Conservation (phyloP, 2,797 vertebrate species). For the Antrozous pallidus region DNA sequence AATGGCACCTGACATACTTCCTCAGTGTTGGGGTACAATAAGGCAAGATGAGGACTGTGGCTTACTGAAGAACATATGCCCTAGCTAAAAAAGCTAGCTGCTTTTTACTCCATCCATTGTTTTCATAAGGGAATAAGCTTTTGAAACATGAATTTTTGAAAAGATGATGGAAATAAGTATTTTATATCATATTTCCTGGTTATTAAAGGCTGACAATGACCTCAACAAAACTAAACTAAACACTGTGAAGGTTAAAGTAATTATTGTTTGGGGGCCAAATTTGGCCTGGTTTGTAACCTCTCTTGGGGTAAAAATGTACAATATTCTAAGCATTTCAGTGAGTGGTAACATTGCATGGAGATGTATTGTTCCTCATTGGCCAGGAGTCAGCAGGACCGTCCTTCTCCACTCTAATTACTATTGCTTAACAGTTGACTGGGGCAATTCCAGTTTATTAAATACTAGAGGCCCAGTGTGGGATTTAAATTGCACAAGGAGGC, state of each 20-base stretch:
- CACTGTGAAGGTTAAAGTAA: not conserved
- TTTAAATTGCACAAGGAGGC: too few species aligned
- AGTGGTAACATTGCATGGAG: not conserved
- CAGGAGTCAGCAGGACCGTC: not conserved
- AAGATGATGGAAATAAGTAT: not conserved
- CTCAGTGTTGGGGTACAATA: not conserved
- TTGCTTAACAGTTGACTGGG: not conserved
- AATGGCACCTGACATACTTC: not conserved
- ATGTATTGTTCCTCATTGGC: not conserved
- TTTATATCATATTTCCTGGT: conserved; percentile 25
- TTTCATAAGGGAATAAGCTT: not conserved
- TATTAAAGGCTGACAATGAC: conserved; percentile 21
- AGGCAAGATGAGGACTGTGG: not conserved
- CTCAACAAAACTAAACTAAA: not conserved
- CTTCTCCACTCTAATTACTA: not conserved
- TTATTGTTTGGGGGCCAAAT: not conserved
- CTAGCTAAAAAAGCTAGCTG: not conserved
- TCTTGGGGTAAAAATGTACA: not conserved
- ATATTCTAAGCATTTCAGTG: not conserved
- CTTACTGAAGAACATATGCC: not conserved
- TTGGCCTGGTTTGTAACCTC: not conserved
- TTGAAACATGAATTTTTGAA: not conserved
- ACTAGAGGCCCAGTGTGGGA: too few species aligned
- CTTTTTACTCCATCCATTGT: not conserved
- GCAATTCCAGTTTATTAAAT: not conserved